Evolutionary conservation across 2,113 vertebrate species (phyloP), one percentile per base, ranked within the genome.

Genomic region (Rhombomys opimus): DNA sequence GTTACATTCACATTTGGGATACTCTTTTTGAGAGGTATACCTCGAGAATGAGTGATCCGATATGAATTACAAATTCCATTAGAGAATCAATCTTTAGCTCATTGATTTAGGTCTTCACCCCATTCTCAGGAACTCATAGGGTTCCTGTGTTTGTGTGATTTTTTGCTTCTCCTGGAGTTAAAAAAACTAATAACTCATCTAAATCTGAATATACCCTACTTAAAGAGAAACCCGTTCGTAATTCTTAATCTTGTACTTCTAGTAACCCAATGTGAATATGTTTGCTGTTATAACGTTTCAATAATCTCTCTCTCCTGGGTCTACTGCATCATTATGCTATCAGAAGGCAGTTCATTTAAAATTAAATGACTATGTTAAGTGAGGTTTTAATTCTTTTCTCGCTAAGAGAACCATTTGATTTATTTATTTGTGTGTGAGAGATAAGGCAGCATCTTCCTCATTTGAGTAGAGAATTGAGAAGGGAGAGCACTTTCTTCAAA

Each of bases 261-360:
- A 68, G 18, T 78, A 41, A 38, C 18, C 61, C 35, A 18, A 27
- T 57, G 32, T 67, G 30, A 84, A 77, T 73, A 17, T 87, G 25
- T 70, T 93, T 23, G 61, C 18, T 81, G 10, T 57, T 63, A 82
- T 54, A 86, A 25, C 11, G 84, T 46, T 35, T 92, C 35, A 80
- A 3, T 12, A 63, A 89, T 61, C 73, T n/a, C 89, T 32, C 9
- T n/a, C 38, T 85, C 59, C 4, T 0, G 20, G 0, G 14, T 35
- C 32, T 95, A 87, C 12, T 85, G 27, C 54, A 18, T 50, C 50
- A 22, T 52, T 78, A 38, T 73, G 8, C 38, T 59, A 17, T 38
- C 50, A 70, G 38, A 63, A 70, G 88, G 18, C 9, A 81, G 59
- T 78, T 80, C 46, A 75, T 85, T 80, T 91, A n/a, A 92, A 94